Base-by-base conservation (phyloP, 2,888 invertebrate species). In the Drosophila yooni region DNA sequence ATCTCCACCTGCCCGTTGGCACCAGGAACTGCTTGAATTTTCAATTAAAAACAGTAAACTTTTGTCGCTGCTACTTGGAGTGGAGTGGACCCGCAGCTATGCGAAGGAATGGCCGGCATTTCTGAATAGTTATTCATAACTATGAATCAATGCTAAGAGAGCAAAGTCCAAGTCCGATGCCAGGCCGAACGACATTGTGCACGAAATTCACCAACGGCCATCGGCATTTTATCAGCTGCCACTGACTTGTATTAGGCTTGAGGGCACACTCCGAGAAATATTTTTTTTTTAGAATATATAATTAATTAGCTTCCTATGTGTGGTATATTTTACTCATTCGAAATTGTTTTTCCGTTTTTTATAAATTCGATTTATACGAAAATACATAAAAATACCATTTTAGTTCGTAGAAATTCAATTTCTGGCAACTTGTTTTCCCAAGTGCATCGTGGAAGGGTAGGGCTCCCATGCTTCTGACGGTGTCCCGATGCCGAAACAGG, bases 61-160 rank as follows among this genome's bases (percentile, higher is more conserved):
- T 78, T 74, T 66, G 60, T 50, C 51, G 43, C 36, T 29, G 48
- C 46, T 11, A 43, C 38, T 18, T 21, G 29, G 27, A 56, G n/a
- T 27, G 38, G 46, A 25, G 7, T 38, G 25, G 36, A 25, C 31
- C 21, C n/a, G 38, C 27, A 15, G 56, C 33, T 25, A 25, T 34
- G 43, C 29, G 21, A 57, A n/a, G 51, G 36, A 43, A 21, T 33
- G 53, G 33, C 59, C 57, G 61, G 46, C 71, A 80, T 86, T 86
- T 66, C 57, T 81, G 87, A 83, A 82, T 78, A 72, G 77, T 81
- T 86, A 83, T 83, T 83, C 84, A 83, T 76, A 87, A 79, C 79
- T 70, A 78, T 87, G 83, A 83, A 87, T 83, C 84, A 87, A 83
- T 87, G 82, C 81, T 40, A 36, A 59, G 63, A 79, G 81, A 81